These are phyloP conservation scores for Macaca fascicularis DNA, from an alignment of 2,113 vertebrate species.

Conservation along the genomic window T2T-MFA8v1.1 NC_088376.1:124900001-124900500, in stretches of 20 bases:
- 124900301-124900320: not conserved
- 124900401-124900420: not conserved
- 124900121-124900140: not conserved
- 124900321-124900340: not conserved
- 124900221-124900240: not conserved
- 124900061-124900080: not conserved
- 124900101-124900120: not conserved
- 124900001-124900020: not conserved
- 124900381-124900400: not conserved
- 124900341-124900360: not conserved
- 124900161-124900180: not conserved
- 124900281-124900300: too few relatives aligned
- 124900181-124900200: not conserved
- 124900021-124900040: not conserved
- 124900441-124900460: not conserved
- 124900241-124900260: too few relatives aligned
- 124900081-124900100: not conserved
- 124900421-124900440: not conserved
- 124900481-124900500: conserved; percentile 6
- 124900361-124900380: not conserved
- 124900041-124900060: not conserved
- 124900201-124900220: not conserved
- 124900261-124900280: not conserved
- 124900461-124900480: not conserved
- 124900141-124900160: not conserved